Conservation (phyloP, 2,113 vertebrate genomes). For the Mustela nigripes region DNA sequence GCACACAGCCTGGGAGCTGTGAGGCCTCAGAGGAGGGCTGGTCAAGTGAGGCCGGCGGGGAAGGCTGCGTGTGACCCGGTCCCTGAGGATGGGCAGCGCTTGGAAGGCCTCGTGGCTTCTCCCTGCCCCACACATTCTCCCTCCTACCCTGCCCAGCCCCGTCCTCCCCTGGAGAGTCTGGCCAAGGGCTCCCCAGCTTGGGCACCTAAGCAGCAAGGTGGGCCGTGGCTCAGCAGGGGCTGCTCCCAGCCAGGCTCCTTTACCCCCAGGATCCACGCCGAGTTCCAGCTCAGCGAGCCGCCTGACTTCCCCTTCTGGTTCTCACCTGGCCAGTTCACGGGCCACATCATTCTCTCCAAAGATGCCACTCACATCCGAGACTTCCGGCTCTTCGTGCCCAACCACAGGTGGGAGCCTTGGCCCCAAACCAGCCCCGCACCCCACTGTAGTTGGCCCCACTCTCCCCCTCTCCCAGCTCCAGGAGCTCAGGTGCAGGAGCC, state of each 20-base stretch:
- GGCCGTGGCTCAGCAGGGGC: not conserved
- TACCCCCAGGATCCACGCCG: slow-evolving; percentile 94
- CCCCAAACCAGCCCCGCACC: not conserved
- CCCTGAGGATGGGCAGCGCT: fast-evolving
- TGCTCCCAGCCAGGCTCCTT: not conserved
- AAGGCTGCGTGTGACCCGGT: fast-evolving
- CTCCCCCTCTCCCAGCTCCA: not conserved
- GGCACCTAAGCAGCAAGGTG: not conserved
- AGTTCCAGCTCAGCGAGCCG: slow-evolving; percentile 98
- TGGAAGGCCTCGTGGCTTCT: not conserved
- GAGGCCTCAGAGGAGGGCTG: not conserved
- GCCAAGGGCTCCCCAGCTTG: not conserved
- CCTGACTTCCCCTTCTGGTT: slow-evolving; percentile 99
- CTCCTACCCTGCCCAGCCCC: not conserved
- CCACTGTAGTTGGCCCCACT: fast-evolving
- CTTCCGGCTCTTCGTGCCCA: slow-evolving; percentile 96
- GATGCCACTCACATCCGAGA: slow-evolving; percentile 95
- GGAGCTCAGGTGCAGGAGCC: not conserved
- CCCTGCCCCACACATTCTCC: not conserved
- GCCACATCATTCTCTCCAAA: slow-evolving; percentile 95
- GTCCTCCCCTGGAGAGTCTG: not conserved
- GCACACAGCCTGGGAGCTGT: not conserved
- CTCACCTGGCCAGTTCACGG: slow-evolving; percentile 97
- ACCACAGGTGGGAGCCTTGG: slow-evolving; percentile 89
- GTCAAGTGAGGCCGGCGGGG: not conserved